These are phyloP conservation scores for Apomyelois bistriatella DNA, from an alignment of 2,888 invertebrate species.

Conservation along the genomic window DNA sequence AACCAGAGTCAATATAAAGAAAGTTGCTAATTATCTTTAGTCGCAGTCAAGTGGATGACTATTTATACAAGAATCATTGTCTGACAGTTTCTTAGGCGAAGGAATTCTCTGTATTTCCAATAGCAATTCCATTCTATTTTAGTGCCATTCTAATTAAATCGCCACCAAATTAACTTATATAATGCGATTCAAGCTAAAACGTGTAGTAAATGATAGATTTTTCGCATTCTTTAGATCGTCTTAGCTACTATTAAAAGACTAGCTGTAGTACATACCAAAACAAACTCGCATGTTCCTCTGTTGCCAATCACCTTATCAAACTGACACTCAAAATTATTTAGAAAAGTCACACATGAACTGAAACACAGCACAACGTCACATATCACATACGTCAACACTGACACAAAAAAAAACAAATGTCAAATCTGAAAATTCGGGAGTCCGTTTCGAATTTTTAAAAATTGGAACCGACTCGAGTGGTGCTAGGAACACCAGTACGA, in stretches of 20 bases:
- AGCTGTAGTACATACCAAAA: slow-evolving; percentile 11
- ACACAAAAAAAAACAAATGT: slow-evolving; percentile 5
- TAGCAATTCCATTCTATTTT: slow-evolving; percentile 8
- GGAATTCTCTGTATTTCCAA: slow-evolving; percentile 10
- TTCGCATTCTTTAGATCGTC: background rate
- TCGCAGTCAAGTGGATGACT: background rate
- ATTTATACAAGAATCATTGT: slow-evolving; percentile 1
- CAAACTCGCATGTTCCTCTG: slow-evolving; percentile 8
- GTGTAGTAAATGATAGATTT: background rate
- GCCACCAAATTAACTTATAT: slow-evolving; percentile 10
- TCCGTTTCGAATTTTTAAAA: slow-evolving; percentile 30
- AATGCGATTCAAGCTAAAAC: background rate
- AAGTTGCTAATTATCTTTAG: background rate
- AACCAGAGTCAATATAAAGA: background rate
- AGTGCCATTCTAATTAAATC: slow-evolving; percentile 11
- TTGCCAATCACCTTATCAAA: slow-evolving; percentile 1
- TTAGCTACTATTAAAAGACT: background rate
- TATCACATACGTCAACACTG: background rate
- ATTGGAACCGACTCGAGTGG: slow-evolving; percentile 34
- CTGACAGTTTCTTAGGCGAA: background rate
- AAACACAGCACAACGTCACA: slow-evolving; percentile 12
- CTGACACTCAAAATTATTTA: slow-evolving; percentile 6
- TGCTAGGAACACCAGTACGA: slow-evolving; percentile 37
- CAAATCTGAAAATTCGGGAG: background rate
- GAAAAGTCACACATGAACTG: slow-evolving; percentile 8